Evolutionary conservation across 2,888 invertebrate genomes (phyloP), one percentile per base, ranked within the genome.

Genomic region (Oxyteleia sp.): DNA sequence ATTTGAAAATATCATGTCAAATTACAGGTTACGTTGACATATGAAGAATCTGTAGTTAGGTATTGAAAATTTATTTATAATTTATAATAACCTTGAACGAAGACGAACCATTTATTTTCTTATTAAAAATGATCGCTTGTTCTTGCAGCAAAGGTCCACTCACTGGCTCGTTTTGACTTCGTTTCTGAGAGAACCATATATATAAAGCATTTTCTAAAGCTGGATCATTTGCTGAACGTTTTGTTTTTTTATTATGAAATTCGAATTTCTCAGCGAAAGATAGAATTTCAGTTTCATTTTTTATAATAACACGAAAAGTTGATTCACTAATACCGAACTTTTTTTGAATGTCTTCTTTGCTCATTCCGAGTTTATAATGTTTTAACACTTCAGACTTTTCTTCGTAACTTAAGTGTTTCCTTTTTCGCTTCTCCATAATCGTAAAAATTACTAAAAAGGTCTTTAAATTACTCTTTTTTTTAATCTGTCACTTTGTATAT

Each of bases 141-240:
- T 59, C 59, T 26, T 43, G 20, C 2, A 59, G 20, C 15, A 59
- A 23, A 15, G 59, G 59, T 41, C 59, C 59, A 43, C 4, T 41
- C 8, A 59, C 43, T 5, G 43, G n/a, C 16, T 59, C 43, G 18
- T 15, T 15, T 32, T 59, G 20, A n/a, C n/a, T 26, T n/a, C 43
- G 23, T 43, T 59, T 59, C 18, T 59, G 59, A 26, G 23, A 59
- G 23, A 41, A 59, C 43, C 41, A 59, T 3, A 10, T 43, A 13
- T 59, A 59, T 1, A 59, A 3, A 4, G 43, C 59, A 26, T 23
- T 26, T 26, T 59, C 59, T 4, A 59, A 18, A 8, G 0, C 43
- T 13, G 26, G n/a, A 13, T 13, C 10, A 13, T 23, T 15, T 2
- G 59, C 59, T 0, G 43, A 43, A 2, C 43, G 41, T 23, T 43